Percentiles rank a stretch among this genome's conserved stretches.
Conservation (phyloP, 2,113 vertebrate genomes). For the Cryptomyrus ogoouensis region DNA sequence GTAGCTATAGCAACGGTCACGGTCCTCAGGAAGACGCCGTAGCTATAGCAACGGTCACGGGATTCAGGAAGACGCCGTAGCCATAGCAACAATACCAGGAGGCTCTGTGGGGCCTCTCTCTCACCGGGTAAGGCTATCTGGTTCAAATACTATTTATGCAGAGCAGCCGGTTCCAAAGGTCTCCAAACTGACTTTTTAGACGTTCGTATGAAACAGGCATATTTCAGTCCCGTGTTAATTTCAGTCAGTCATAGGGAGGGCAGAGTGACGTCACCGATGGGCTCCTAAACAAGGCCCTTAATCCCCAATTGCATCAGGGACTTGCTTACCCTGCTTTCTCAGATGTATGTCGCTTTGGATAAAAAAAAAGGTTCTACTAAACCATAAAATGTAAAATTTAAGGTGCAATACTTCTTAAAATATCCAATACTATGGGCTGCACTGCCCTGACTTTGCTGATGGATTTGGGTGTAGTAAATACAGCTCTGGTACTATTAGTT, state of each 20-base stretch:
- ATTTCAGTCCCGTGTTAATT: background rate
- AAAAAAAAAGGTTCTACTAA: background rate
- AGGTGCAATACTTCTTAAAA: background rate
- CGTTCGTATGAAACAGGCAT: background rate
- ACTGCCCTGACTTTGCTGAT: background rate
- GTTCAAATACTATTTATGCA: background rate
- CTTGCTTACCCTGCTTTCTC: background rate
- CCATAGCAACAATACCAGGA: slow-evolving; percentile 3
- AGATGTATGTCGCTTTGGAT: background rate
- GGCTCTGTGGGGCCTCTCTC: background rate
- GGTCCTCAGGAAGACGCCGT: background rate
- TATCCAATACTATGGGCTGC: background rate
- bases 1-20: slow-evolving; percentile 14
- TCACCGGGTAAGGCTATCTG: background rate
- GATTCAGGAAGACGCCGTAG: background rate
- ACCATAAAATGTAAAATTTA: background rate
- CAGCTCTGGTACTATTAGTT: background rate
- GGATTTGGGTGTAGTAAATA: background rate
- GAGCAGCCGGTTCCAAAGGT: background rate
- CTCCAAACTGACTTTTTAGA: background rate
- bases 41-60: background rate
- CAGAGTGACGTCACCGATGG: background rate
- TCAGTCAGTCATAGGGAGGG: background rate
- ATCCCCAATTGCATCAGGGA: background rate
- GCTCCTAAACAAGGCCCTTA: background rate